A percentile compares a stretch with the other conserved stretches of the same genome.
Evolutionary conservation across 30 jellyfish, hydroid and myxozoan genomes (phyloP).

Genomic region (Phacellophora camtschatica): DNA sequence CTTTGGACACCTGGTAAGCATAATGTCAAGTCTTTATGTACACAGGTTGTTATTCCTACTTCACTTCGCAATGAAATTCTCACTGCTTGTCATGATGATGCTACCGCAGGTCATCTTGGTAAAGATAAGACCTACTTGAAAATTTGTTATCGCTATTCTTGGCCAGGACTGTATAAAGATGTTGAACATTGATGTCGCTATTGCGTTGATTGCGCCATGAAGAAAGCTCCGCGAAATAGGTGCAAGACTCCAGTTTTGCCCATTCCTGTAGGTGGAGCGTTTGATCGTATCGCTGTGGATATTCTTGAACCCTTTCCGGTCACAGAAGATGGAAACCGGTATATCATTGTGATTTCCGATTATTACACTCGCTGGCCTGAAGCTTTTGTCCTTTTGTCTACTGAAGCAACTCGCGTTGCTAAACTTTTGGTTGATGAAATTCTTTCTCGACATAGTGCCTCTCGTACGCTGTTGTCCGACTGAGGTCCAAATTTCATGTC

Average conservation of each 20-base stretch:
- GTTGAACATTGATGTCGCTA: constrained; percentile 43
- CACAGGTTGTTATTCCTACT: constrained; percentile 43
- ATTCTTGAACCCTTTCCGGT: constrained; percentile 34
- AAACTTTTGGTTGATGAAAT: not conserved
- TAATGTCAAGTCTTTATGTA: not conserved
- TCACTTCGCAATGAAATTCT: constrained; percentile 5
- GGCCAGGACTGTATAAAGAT: constrained; percentile 37
- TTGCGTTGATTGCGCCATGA: constrained; percentile 1
- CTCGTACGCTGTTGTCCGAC: constrained; percentile 12
- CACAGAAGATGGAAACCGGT: constrained; percentile 9
- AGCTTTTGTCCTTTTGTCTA: constrained; percentile 20
- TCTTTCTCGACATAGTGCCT: constrained; percentile 2
- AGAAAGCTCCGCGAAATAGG: constrained; percentile 22
- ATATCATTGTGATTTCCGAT: constrained; percentile 9
- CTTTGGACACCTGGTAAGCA: no score
- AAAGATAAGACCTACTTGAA: constrained; percentile 16
- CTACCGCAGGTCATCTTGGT: constrained; percentile 45
- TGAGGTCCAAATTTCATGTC: not conserved
- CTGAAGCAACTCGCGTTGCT: not conserved
- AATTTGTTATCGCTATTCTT: constrained; percentile 5
- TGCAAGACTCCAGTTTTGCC: no score
- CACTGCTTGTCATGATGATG: constrained; percentile 35
- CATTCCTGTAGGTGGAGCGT: constrained; percentile 8
- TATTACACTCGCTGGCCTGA: constrained; percentile 3
- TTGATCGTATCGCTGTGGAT: constrained; percentile 19